A percentile compares a stretch with the other conserved stretches of the same genome.
phyloP scores from a whole-genome alignment of 2,888 invertebrate genomes.

The Drosophila quinaria region DNA sequence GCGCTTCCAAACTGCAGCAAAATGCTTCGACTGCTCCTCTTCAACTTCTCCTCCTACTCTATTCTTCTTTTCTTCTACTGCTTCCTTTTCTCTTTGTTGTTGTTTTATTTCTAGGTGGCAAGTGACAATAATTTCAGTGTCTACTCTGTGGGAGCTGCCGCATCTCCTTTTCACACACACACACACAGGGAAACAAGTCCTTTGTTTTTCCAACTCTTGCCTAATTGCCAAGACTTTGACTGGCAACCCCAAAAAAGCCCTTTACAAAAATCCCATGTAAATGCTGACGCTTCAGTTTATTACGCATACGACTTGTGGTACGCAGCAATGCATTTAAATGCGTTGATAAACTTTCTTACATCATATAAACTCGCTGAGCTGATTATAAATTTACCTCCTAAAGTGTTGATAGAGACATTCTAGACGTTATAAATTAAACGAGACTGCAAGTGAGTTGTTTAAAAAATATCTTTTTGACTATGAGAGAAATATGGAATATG shows the following conservation, averaged over 20 bases:
- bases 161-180: slow-evolving; percentile 12
- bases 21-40: slow-evolving; percentile 52
- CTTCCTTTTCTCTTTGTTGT: slow-evolving; percentile 12
- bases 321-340: slow-evolving; percentile 43
- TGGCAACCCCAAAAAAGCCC: slow-evolving; percentile 29
- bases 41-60: slow-evolving; percentile 16
- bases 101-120: slow-evolving; percentile 67
- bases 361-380: slow-evolving; percentile 19
- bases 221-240: slow-evolving; percentile 74
- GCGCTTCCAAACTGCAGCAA: slow-evolving; percentile 67
- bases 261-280: slow-evolving; percentile 53
- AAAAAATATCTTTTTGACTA: background rate
- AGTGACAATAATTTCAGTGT: slow-evolving; percentile 77
- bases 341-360: slow-evolving; percentile 29
- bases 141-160: slow-evolving; percentile 32
- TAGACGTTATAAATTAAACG: background rate
- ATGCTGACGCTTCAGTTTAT: slow-evolving; percentile 51
- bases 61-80: background rate
- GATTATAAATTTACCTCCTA: slow-evolving; percentile 15
- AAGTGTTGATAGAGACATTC: slow-evolving; percentile 16
- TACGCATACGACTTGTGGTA: slow-evolving; percentile 65
- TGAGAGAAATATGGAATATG: background rate
- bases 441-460: background rate
- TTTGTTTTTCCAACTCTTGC: slow-evolving; percentile 65
- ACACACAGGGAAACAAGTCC: slow-evolving; percentile 28